Evolutionary conservation across 2,888 invertebrate genomes (phyloP), one percentile per base, ranked within the genome.

Genomic region (Liposcelis brunnea): DNA sequence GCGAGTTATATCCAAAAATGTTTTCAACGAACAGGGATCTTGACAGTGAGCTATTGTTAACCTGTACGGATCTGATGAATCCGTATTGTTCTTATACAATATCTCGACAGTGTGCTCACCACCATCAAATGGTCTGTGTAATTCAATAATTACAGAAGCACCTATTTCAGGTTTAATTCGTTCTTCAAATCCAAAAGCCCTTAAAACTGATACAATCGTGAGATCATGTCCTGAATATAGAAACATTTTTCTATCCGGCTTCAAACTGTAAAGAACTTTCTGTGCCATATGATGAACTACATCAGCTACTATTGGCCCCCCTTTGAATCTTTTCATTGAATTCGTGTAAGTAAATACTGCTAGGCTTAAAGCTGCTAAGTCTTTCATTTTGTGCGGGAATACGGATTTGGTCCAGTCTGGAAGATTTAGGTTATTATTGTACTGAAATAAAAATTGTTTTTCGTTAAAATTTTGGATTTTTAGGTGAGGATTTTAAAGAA

Each of bases 151-250:
- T 2, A 63, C 55, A 12, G 58, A 51, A 4, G 62, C 55, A 4
- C 62, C 58, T 47, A 61, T 63, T 3, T 58, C 57, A 14, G 63
- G 64, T 19, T 53, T 53, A 2, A 51, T 45, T 19, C 55, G 53
- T 42, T 57, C 52, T 46, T 53, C 62, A 31, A 85, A 52, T 11
- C 73, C 72, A 16, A 91, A 61, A 0, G 79, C 69, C 58, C 77
- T 78, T 1, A 90, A 66, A 31, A 89, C 55, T 55, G 73, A 80
- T 0, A 79, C 80, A 11, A 91, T 64, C 0, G 83, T 89, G 1
- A 77, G 71, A 58, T 91, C 90, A 55, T 91, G 90, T 0, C 69
- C 85, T 49, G 85, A 85, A 55, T 80, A 85, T 43, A 87, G 67
- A 56, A 74, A 71, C 34, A 86, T 51, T 52, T 77, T 79, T 15